Percentiles rank a stretch among this genome's conserved stretches.
phyloP scores from a whole-genome alignment of 2,113 vertebrate genomes.

The Xerus inauris region DNA sequence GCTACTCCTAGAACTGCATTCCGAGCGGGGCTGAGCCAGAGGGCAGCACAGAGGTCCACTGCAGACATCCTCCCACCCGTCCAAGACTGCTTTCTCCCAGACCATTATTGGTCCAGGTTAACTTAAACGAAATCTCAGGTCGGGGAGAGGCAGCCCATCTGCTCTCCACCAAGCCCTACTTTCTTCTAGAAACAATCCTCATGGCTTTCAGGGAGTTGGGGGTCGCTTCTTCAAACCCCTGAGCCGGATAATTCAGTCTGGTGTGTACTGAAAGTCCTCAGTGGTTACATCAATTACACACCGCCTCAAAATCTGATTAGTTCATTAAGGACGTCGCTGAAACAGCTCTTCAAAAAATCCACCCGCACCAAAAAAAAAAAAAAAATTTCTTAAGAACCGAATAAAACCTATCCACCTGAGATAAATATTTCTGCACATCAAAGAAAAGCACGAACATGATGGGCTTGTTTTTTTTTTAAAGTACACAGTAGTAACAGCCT shows the following conservation, averaged over 20 bases:
- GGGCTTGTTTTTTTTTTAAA: too few relatives aligned
- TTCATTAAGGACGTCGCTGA: neutral
- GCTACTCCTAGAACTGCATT: neutral
- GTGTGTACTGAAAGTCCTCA: neutral
- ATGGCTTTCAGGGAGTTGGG: neutral
- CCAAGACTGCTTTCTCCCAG: accelerated
- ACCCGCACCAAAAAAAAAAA: neutral
- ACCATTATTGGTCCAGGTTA: neutral
- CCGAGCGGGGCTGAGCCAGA: neutral
- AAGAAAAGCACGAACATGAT: neutral
- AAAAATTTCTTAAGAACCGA: neutral
- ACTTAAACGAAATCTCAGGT: neutral
- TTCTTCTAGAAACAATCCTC: neutral
- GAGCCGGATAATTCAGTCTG: neutral
- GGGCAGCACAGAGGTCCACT: too few relatives aligned
- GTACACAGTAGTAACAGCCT: neutral
- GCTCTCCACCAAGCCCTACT: neutral
- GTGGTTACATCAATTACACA: neutral
- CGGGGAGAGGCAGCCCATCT: neutral
- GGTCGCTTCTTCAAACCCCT: neutral
- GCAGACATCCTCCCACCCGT: neutral
- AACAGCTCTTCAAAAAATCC: neutral
- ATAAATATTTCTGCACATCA: neutral
- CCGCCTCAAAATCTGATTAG: neutral
- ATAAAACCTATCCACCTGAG: neutral